These are phyloP conservation scores for Drosophila cognata DNA, from an alignment of 2,888 invertebrate species.

Conservation along the genomic window DNA sequence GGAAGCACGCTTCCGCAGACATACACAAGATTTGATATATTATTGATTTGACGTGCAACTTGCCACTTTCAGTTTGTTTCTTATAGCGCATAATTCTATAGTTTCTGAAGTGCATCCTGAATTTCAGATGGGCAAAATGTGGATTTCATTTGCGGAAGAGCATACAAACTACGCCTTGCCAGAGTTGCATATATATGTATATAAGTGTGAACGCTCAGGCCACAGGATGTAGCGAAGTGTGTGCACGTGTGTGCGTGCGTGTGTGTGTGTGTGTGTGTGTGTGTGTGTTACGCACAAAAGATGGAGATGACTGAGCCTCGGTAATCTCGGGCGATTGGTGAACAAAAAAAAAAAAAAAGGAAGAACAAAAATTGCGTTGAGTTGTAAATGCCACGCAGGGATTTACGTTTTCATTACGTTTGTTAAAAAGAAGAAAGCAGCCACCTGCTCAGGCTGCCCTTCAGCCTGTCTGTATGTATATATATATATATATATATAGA, in stretches of 20 bases:
- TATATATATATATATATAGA: background rate
- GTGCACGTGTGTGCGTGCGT: background rate
- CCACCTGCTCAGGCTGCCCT: conserved; percentile 15
- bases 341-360: conserved; percentile 16
- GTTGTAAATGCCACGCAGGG: conserved; percentile 77
- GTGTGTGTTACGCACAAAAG: conserved; percentile 29
- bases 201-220: conserved; percentile 14
- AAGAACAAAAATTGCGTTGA: conserved; percentile 68
- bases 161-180: background rate
- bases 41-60: background rate
- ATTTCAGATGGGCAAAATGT: background rate
- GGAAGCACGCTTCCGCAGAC: background rate
- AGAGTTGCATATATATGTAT: background rate
- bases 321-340: conserved; percentile 66
- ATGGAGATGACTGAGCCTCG: conserved; percentile 38
- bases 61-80: background rate
- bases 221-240: conserved; percentile 21
- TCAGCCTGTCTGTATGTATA: background rate
- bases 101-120: background rate
- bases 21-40: background rate
- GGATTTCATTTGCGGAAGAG: background rate
- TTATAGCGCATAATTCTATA: background rate
- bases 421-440: conserved; percentile 50
- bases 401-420: conserved; percentile 79
- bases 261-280: conserved; percentile 20